phyloP scores from a whole-genome alignment of 2,797 vertebrate species.

The Poecilia velifera region DNA sequence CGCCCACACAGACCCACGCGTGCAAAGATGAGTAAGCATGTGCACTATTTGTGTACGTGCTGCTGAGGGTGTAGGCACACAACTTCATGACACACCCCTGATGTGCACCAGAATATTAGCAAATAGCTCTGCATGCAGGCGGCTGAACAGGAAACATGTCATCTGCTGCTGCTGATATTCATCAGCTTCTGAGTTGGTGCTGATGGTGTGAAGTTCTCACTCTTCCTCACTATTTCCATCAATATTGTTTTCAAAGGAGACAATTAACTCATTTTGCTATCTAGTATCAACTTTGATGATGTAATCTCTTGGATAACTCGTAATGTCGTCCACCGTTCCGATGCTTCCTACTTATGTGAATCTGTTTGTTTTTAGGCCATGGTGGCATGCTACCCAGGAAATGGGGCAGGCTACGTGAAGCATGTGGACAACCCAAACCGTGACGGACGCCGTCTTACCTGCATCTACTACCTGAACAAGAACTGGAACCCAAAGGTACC shows the following conservation, averaged over 20 bases:
- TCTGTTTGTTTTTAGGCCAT: conserved; percentile 83
- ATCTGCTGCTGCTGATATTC: background rate
- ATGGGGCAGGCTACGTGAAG: conserved; percentile 93
- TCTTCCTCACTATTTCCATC: background rate
- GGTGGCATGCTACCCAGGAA: conserved; percentile 97
- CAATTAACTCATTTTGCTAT: background rate
- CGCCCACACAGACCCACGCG: background rate
- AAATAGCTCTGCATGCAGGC: background rate
- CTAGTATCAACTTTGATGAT: background rate
- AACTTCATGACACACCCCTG: conserved; percentile 2
- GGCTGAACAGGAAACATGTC: conserved; percentile 18
- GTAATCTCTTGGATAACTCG: background rate
- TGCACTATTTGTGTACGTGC: conserved; percentile 24
- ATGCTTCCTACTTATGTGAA: background rate
- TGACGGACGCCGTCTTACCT: conserved; percentile 93
- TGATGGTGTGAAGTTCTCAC: background rate
- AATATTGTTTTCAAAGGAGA: background rate
- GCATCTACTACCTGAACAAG: conserved; percentile 98
- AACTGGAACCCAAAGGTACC: conserved; percentile 91
- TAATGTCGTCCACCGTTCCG: background rate
- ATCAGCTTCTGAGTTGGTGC: background rate
- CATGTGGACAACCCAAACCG: conserved; percentile 95
- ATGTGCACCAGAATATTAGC: conserved; percentile 16
- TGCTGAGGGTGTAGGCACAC: background rate
- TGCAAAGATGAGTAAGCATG: conserved; percentile 3